Evolutionary conservation across 2,797 vertebrate genomes (phyloP), one percentile per base, ranked within the genome.

Genomic region (Lutjanus campechanus): DNA sequence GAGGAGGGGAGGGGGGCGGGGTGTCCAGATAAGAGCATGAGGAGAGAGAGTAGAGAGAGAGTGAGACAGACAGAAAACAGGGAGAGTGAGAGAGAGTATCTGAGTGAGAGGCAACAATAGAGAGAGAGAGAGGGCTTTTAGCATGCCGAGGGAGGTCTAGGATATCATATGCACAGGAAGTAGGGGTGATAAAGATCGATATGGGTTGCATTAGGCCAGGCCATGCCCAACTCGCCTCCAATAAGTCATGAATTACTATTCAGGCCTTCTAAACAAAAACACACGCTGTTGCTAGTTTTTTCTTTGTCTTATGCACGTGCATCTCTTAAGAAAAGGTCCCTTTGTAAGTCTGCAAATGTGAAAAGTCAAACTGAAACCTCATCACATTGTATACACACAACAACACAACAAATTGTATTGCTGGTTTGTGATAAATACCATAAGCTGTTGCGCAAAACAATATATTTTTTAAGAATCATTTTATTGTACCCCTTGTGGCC

Each of bases 181-280:
- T 89, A 76, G 88, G 85, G 90, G 92, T 85, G 92, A 93, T 93
- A 88, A 88, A 84, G 90, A 95, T 95, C 93, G 53, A 95, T 95
- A 86, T 77, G 83, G 81, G 85, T 83, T 91, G 90, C 86, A 92
- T 95, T 93, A 93, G 88, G 81, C 73, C 77, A 64, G 79, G 61
- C 88, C 80, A 67, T 78, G 70, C 73, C 69, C 79, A 66, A 20
- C 79, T 84, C 70, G 20, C 73, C 73, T 69, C 75, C 81, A 62
- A 85, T 74, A 83, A 85, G 63, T 78, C 87, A 83, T 84, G 86
- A 83, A 89, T 87, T 84, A 83, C 60, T 46, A 53, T 75, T 78
- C 41, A 76, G 3, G 47, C 74, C 73, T 66, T 47, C 22, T 53
- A 74, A 85, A 82, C 74, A 86, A 85, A 84, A 85, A 66, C 62